phyloP scores from a whole-genome alignment of 2,113 vertebrate genomes.

The Xyliphius kryptos region DNA sequence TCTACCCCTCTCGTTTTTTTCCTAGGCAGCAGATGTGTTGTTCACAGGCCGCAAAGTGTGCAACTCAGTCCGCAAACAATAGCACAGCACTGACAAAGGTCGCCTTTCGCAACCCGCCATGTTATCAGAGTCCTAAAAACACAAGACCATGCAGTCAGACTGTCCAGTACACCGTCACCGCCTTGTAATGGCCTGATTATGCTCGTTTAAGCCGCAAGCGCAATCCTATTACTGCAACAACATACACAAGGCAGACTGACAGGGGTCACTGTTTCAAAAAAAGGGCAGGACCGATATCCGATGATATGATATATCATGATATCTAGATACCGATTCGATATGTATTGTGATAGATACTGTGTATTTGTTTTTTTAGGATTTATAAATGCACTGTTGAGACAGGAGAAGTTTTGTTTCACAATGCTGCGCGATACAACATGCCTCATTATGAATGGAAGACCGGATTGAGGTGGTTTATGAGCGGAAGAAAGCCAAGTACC shows the following conservation, averaged over 20 bases:
- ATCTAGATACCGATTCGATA: no score
- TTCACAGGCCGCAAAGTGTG: constrained; percentile 66
- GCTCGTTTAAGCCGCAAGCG: constrained; percentile 48
- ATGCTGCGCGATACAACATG: constrained; percentile 13
- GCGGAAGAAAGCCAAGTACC: no score
- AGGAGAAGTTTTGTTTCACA: constrained; percentile 29
- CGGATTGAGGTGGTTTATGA: constrained; percentile 34
- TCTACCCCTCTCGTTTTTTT: constrained; percentile 41
- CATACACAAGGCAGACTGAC: constrained; percentile 31
- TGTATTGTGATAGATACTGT: no score
- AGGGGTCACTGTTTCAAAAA: constrained; percentile 21
- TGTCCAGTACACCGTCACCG: not conserved
- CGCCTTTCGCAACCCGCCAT: constrained; percentile 47
- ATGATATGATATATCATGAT: no score
- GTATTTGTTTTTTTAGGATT: no score
- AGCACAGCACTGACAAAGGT: constrained; percentile 68
- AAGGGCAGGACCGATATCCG: no score
- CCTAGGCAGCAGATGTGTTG: constrained; percentile 66
- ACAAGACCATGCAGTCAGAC: constrained; percentile 25
- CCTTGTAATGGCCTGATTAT: constrained; percentile 47
- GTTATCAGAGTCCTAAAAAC: constrained; percentile 47
- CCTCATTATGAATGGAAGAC: constrained; percentile 31
- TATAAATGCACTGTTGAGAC: not conserved
- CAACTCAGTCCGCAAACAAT: constrained; percentile 70
- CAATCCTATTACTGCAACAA: constrained; percentile 56